Percentiles rank a stretch among this genome's conserved stretches.
These are phyloP conservation scores for Karalla daura DNA, from an alignment of 2,797 vertebrate genomes.

Conservation along the genomic window DNA sequence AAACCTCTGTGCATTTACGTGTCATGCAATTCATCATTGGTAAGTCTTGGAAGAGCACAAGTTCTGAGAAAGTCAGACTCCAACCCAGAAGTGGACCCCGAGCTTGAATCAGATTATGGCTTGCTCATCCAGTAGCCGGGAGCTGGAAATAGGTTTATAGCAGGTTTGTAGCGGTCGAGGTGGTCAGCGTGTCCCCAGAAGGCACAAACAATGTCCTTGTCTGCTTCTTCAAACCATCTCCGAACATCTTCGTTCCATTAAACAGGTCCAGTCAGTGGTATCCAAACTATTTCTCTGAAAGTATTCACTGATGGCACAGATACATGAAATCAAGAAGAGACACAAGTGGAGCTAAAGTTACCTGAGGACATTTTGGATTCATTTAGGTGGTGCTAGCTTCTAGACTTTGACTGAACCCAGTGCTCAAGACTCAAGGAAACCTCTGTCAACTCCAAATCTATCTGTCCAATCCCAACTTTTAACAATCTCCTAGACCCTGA, in stretches of 20 bases:
- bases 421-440: too few relatives aligned
- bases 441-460: too few relatives aligned
- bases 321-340: neutral
- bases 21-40: slow-evolving; percentile 82
- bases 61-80: slow-evolving; percentile 70
- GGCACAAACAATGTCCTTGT: slow-evolving; percentile 38
- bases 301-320: neutral
- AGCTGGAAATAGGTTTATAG: slow-evolving; percentile 60
- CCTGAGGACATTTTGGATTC: neutral
- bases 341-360: neutral
- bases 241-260: neutral
- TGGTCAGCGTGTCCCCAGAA: slow-evolving; percentile 32
- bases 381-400: neutral
- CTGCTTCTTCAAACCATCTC: slow-evolving; percentile 23
- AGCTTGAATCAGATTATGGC: slow-evolving; percentile 59
- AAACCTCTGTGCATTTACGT: slow-evolving; percentile 82
- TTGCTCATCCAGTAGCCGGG: slow-evolving; percentile 67
- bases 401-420: neutral
- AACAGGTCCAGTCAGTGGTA: slow-evolving; percentile 17
- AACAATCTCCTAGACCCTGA: slow-evolving; percentile 4
- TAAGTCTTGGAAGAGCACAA: slow-evolving; percentile 68
- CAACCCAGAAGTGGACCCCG: slow-evolving; percentile 66
- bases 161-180: slow-evolving; percentile 48
- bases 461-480: too few relatives aligned
- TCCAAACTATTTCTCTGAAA: neutral